Base-by-base conservation (phyloP, 2,888 invertebrate species). In the Troides helena region DNA sequence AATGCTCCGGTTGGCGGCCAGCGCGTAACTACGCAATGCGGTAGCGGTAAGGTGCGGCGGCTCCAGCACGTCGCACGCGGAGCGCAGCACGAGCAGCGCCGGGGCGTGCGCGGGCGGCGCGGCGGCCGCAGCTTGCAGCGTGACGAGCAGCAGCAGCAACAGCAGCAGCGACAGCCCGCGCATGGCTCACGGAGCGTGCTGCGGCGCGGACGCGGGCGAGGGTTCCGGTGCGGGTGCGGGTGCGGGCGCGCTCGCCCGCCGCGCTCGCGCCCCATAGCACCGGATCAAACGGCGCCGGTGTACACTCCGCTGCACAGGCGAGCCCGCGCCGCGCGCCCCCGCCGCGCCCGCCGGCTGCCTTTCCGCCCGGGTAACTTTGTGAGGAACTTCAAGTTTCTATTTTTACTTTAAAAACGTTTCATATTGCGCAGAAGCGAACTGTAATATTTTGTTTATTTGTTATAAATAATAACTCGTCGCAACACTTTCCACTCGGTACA, bases 31-130 rank as follows among this genome's bases (percentile, higher is more conserved):
- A 25, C 69, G 75, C 39, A 70, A 71, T 56, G 62, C 76, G 60
- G 64, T 74, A 62, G 74, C 64, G 62, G 75, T 72, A 72, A 77
- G 72, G 69, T 74, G 71, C 59, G 71, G 61, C 58, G 73, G 72
- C 67, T 66, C 72, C 74, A 74, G 57, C 74, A 67, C 73, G 81
- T 56, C 62, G 80, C 82, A 87, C 71, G 81, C 88, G 73, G 80
- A 80, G 73, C 85, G 85, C 79, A 84, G 82, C 78, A 87, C 85
- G 63, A 85, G 83, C 78, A 85, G 83, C 69, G 79, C 77, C 72
- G 77, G 74, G 77, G 76, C 75, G 72, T 21, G 21, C 21, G 1
- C 21, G 21, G 21, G 74, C 76, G 69, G 72, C 77, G 74, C 77
- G 76, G 72, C 75, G 75, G 74, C 77, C 75, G 68, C 80, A 74